These are phyloP conservation scores for Bursaphelenchus mucronatus DNA, from an alignment of 1,140 invertebrate species.

Conservation along the genomic window DNA sequence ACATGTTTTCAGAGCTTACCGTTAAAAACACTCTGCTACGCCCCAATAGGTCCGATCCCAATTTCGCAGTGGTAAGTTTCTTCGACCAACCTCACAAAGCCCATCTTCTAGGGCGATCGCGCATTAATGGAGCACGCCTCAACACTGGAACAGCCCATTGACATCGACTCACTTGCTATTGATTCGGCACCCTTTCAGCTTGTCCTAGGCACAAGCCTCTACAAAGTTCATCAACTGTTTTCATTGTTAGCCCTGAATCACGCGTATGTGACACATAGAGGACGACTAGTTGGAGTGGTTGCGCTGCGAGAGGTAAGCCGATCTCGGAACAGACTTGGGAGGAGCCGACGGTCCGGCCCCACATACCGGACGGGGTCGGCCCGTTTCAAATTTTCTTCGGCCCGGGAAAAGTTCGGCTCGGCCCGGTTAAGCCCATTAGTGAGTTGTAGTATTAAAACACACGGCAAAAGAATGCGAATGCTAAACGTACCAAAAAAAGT, in stretches of 20 bases:
- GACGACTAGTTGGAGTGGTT: slow-evolving; percentile 86
- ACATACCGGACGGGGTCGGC: too few relatives aligned
- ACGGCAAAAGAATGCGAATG: too few relatives aligned
- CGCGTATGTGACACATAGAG: slow-evolving; percentile 93
- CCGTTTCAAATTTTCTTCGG: not conserved
- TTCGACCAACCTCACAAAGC: not conserved
- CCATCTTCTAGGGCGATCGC: not conserved
- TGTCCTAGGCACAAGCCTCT: slow-evolving; percentile 84
- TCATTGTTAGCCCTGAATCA: slow-evolving; percentile 90
- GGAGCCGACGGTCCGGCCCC: too few relatives aligned
- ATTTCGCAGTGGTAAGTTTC: slow-evolving; percentile 13
- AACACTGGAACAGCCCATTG: too few relatives aligned
- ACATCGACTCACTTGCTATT: slow-evolving; percentile 63
- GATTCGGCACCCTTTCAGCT: slow-evolving; percentile 95
- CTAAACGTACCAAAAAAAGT: too few relatives aligned
- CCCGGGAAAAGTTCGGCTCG: too few relatives aligned
- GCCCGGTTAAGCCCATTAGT: not conserved
- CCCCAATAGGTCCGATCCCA: too few relatives aligned
- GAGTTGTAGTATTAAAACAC: too few relatives aligned
- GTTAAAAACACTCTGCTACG: too few relatives aligned
- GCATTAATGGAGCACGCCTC: too few relatives aligned
- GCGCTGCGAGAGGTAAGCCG: slow-evolving; percentile 78
- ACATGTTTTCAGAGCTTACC: too few relatives aligned
- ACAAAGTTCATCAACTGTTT: slow-evolving; percentile 91
- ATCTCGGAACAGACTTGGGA: too few relatives aligned